These are phyloP conservation scores for Oreochromis mossambicus DNA, from an alignment of 2,797 vertebrate species.

Conservation along the genomic window DNA sequence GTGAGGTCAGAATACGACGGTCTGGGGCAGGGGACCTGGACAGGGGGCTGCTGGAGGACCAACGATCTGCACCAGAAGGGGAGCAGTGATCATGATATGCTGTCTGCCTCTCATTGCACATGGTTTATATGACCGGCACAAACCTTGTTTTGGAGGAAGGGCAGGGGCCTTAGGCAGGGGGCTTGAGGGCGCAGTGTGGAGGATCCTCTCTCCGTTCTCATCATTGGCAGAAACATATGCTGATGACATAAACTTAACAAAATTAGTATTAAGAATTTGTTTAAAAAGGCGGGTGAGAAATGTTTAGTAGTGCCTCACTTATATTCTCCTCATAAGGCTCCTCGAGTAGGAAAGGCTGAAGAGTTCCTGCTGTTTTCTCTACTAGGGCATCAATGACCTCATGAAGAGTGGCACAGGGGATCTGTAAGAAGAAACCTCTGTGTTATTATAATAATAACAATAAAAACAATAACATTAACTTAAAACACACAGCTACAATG, in stretches of 20 bases:
- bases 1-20: conserved; percentile 65
- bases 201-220: conserved; percentile 81
- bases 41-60: conserved; percentile 61
- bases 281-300: background rate
- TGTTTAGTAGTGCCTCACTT: conserved; percentile 68
- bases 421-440: conserved; percentile 42
- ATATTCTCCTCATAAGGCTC: conserved; percentile 84
- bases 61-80: conserved; percentile 54
- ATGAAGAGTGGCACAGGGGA: conserved; percentile 79
- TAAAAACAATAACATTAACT: background rate
- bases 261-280: background rate
- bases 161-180: conserved; percentile 61
- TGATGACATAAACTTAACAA: conserved; percentile 28
- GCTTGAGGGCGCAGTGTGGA: conserved; percentile 67
- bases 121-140: background rate
- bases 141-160: conserved; percentile 80
- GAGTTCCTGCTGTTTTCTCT: conserved; percentile 76
- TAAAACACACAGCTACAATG: background rate
- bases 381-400: conserved; percentile 84
- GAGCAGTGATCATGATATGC: background rate
- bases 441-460: background rate
- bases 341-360: conserved; percentile 80
- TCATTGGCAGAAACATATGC: conserved; percentile 82
- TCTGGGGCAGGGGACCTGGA: conserved; percentile 68
- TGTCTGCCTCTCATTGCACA: background rate